Base-by-base conservation (phyloP, 2,888 invertebrate genomes). In the Sesia bembeciformis region DNA sequence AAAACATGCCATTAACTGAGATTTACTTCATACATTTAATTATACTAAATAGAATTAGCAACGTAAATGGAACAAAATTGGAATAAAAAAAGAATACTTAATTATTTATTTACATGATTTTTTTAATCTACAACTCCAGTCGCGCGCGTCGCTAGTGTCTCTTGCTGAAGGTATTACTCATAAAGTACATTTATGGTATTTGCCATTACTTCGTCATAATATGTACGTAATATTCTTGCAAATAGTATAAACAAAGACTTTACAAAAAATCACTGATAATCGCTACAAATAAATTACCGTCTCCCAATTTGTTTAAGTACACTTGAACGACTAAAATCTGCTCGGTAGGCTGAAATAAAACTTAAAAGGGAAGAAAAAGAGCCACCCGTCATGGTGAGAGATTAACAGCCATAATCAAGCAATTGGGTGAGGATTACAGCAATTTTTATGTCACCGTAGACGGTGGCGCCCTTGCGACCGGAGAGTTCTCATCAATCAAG, bases 371-470 rank as follows among this genome's bases (percentile, higher is more conserved):
- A 61, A 62, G 64, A 64, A 50, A 50, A 64, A 65, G 65, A 70
- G 49, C 68, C 38, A 38, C 68, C 74, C 74, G 74, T 78, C 77
- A 78, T 72, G 69, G 74, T 73, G 70, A 71, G 76, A 83, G 84
- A 86, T 86, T 85, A 86, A 84, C 78, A 80, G 78, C 82, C 64
- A 84, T 84, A 85, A 86, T 86, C 84, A 84, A 84, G 85, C 84
- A 80, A 85, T 86, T 84, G 84, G 72, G 74, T 66, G 76, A 65
- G 81, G 81, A 86, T 85, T 84, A 84, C 81, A 76, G 74, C 77
- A 76, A 81, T 84, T 86, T 84, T 87, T 84, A 84, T 81, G 77
- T 78, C 72, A 57, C 62, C 63, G 62, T 67, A 66, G 69, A 65
- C 64, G 63, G 60, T 63, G 64, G 68, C 61, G 67, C 65, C 69